Percentiles rank a stretch among this genome's conserved stretches.
Evolutionary conservation across 2,113 vertebrate genomes (phyloP).

Genomic region (Probosciger aterrimus): DNA sequence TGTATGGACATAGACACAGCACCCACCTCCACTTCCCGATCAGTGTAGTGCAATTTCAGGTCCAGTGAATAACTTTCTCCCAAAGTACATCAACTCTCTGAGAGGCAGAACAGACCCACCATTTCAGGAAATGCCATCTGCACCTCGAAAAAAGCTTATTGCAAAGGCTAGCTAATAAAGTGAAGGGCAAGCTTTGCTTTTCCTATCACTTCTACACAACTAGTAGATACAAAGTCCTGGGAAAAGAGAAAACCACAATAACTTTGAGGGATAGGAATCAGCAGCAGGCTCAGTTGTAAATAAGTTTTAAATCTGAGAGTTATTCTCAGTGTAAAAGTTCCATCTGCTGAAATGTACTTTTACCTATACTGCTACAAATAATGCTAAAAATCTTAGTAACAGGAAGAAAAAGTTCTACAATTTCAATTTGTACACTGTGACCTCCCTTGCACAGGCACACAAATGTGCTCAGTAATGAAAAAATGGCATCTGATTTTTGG

Average conservation of each 20-base stretch:
- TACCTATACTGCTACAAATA: neutral
- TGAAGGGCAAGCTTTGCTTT: neutral
- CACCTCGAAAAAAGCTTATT: neutral
- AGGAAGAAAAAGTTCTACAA: neutral
- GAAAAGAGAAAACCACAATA: neutral
- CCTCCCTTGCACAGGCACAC: neutral
- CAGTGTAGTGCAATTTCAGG: fast-evolving
- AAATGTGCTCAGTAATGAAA: neutral
- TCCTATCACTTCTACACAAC: neutral
- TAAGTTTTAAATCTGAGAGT: neutral
- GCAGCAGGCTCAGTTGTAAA: neutral
- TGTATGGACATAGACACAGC: neutral
- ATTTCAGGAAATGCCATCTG: neutral
- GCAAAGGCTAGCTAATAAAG: neutral
- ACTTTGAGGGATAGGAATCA: neutral
- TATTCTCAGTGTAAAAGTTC: neutral
- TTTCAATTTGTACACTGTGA: neutral
- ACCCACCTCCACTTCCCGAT: neutral
- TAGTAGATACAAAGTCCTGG: neutral
- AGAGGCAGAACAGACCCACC: neutral
- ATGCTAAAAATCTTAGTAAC: neutral
- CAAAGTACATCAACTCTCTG: neutral
- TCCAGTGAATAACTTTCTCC: neutral
- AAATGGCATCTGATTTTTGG: neutral
- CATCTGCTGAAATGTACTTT: neutral